Evolutionary conservation across 1,140 invertebrate species (phyloP), one percentile per base, ranked within the genome.

Genomic region (Cephus cinctus): DNA sequence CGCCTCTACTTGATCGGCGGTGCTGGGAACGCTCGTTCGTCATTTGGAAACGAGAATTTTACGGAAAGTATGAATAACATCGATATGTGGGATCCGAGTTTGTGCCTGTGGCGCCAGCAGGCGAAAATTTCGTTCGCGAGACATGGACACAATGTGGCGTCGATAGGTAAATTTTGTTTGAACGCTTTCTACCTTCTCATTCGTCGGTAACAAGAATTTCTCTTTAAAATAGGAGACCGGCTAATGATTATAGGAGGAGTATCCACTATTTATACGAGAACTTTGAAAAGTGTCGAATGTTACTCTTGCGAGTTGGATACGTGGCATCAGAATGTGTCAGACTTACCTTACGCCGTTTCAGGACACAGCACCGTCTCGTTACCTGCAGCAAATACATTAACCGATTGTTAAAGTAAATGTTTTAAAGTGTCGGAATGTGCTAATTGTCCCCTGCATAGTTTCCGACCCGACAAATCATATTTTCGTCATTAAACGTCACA

Each of bases 231-330:
- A 73, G 70, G 61, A 15, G 51, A 68, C 23, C 81, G 82, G 51
- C 72, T 84, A 46, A 66, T 84, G 25, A 80, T 83, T 19, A 80
- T 83, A 44, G 83, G 82, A 25, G 82, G 82, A 5, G 77, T 83
- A 11, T 83, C 80, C 3, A 83, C 81, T 2, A 74, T 77, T 41
- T 80, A 81, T 57, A 82, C 81, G 81, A 71, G 77, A 43, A 80
- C 81, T 2, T 52, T 84, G 4, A 81, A 71, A 59, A 82, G 77
- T 51, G 79, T 81, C 2, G 82, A 85, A 57, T 84, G 81, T 50
- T 84, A 75, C 50, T 83, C 80, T 53, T 79, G 73, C 42, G 73
- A 81, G 54, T 71, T 76, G 23, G 72, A 72, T 46, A 77, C 79
- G 14, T 83, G 81, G 81, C 78, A 83, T 25, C 71, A 78, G 44